phyloP scores from a whole-genome alignment of 2,797 vertebrate genomes.

The Rhinophrynus dorsalis region DNA sequence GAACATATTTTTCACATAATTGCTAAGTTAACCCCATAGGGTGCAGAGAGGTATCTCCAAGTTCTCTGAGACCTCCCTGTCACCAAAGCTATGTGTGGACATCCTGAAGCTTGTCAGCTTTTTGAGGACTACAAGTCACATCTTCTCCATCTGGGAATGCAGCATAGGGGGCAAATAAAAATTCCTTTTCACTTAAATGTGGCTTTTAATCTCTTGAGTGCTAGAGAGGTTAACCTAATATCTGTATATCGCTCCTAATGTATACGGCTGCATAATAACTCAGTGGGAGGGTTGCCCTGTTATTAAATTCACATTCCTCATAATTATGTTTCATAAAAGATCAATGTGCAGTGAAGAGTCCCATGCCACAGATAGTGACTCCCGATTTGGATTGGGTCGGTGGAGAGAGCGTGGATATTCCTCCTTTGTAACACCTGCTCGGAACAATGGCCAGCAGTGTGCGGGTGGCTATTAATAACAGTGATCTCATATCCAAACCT shows the following conservation, averaged over 20 bases:
- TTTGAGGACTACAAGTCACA: no score
- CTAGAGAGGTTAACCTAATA: no score
- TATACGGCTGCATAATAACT: not conserved
- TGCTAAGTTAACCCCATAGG: no score
- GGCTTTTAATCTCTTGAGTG: no score
- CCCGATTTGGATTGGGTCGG: not conserved
- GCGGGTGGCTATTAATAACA: conserved; percentile 15
- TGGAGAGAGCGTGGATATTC: not conserved
- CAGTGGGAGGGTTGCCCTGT: not conserved
- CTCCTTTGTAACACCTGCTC: not conserved
- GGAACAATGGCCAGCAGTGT: conserved; percentile 1
- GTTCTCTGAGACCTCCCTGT: no score
- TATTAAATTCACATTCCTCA: not conserved
- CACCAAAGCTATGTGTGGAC: no score
- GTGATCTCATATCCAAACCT: not conserved
- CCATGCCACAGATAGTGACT: not conserved
- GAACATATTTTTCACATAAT: no score
- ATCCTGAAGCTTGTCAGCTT: no score
- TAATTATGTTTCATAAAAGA: not conserved
- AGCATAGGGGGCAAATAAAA: no score
- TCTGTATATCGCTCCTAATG: not conserved
- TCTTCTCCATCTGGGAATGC: no score
- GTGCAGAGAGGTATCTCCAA: no score
- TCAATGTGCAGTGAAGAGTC: not conserved
- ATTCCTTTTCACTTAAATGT: no score